phyloP scores from a whole-genome alignment of 2,888 invertebrate species.

The Willowsia nigromaculata region DNA sequence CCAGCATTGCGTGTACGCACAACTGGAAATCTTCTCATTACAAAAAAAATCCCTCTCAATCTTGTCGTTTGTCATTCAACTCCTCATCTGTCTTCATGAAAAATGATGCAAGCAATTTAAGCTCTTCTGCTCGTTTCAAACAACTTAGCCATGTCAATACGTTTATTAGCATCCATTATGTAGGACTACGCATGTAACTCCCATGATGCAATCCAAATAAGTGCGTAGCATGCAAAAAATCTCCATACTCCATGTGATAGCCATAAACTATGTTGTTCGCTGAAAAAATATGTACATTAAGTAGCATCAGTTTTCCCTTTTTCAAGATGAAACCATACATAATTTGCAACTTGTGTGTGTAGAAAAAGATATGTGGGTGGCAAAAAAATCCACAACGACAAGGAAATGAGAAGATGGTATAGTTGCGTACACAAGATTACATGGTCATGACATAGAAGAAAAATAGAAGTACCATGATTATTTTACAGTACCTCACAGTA shows the following conservation, averaged over 20 bases:
- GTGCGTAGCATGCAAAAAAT: neutral
- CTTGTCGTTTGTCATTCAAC: conserved; percentile 67
- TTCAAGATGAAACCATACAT: neutral
- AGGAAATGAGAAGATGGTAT: neutral
- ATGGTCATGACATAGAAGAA: neutral
- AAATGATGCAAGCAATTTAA: conserved; percentile 62
- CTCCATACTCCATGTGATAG: neutral
- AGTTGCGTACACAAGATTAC: neutral
- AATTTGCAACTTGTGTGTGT: neutral
- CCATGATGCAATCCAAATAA: neutral
- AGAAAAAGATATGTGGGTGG: neutral
- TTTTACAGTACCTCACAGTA: neutral
- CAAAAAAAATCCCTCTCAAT: neutral
- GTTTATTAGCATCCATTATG: neutral
- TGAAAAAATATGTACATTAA: neutral
- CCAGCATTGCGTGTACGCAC: neutral
- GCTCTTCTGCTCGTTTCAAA: conserved; percentile 9
- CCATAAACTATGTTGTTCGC: neutral
- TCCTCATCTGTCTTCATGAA: conserved; percentile 61
- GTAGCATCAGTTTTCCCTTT: conserved; percentile 3
- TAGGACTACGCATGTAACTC: neutral
- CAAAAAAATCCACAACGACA: neutral
- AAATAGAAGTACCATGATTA: neutral
- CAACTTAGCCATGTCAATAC: conserved; percentile 46
- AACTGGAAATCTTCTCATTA: neutral